phyloP scores from a whole-genome alignment of 37 sponge, comb jelly and placozoan species.

The Crambe crambe region DNA sequence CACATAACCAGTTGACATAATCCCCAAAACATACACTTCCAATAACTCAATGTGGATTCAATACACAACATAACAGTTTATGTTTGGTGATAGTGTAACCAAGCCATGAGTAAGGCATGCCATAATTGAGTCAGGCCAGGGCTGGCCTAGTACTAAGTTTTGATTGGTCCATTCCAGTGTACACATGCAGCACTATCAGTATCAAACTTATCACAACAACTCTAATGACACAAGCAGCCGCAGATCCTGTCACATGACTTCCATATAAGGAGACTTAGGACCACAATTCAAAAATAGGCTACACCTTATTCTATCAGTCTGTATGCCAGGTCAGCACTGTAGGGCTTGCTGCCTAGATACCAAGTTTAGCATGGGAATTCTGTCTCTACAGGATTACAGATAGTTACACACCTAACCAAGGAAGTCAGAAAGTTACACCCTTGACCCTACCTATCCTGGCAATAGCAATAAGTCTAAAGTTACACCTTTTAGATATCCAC shows the following conservation, averaged over 20 bases:
- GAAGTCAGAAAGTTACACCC: too few species aligned
- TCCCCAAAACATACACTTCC: background rate
- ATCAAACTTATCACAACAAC: background rate
- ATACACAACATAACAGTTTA: background rate
- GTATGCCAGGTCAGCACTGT: background rate
- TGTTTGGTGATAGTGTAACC: background rate
- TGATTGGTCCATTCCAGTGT: background rate
- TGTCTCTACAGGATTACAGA: too few species aligned
- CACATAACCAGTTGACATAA: background rate
- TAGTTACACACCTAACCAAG: too few species aligned
- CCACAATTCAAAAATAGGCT: background rate
- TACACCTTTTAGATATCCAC: background rate
- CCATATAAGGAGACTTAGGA: background rate
- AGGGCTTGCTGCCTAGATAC: background rate
- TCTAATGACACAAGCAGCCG: background rate
- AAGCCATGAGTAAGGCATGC: background rate
- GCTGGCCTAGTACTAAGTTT: background rate
- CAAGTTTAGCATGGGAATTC: background rate
- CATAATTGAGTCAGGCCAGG: constrained; percentile 10
- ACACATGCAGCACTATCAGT: background rate
- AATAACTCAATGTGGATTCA: background rate
- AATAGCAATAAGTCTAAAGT: too few species aligned
- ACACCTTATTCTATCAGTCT: too few species aligned
- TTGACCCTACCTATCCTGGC: background rate
- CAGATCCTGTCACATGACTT: constrained; percentile 8